Evolutionary conservation across 2,113 vertebrate species (phyloP), one percentile per base, ranked within the genome.

Genomic region (Petrocephalus microphthalmus): DNA sequence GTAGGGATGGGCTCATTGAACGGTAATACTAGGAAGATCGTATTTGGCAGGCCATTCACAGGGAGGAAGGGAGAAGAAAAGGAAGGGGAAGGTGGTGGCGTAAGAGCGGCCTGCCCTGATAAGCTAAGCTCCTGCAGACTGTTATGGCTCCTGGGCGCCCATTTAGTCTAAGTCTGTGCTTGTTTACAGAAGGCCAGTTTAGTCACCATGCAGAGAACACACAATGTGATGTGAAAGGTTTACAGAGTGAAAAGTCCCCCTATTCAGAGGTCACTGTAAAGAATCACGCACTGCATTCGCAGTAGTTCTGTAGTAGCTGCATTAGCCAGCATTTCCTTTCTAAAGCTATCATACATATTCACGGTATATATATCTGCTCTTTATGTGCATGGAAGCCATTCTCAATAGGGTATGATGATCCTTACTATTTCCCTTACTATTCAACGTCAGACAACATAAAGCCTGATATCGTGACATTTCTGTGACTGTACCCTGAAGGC

Each of bases 1-100:
- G 17, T 17, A 42, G 67, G 7, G 49, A 90, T 91, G 90, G 89
- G 90, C 91, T 42, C 53, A 1, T 60, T 57, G 29, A 45, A 57
- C 11, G 84, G 25, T 7, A 78, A 67, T 67, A 29, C 25, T 13
- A 67, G 60, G 13, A 29, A 78, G 29, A 17, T 74, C 67, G 51
- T 33, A 7, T 8, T 54, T 37, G 4, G 11, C 4, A 54, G 84
- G 56, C 22, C 57, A 71, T 42, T 78, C 71, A 42, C 71, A 87
- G 45, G 45, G 47, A 67, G 25, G 60, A 10, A 29, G 60, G 60
- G 60, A 13, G n/a, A 29, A n/a, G 1, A 67, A 29, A 29, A 67
- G 5, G 2, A 8, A 49, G n/a, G 13, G 83, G 25, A n/a, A 19
- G 84, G 15, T 0, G 2, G 13, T 85, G 29, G 13, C 13, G 52